Evolutionary conservation across 2,888 invertebrate species (phyloP), one percentile per base, ranked within the genome.

Genomic region (Drosophila rellima): DNA sequence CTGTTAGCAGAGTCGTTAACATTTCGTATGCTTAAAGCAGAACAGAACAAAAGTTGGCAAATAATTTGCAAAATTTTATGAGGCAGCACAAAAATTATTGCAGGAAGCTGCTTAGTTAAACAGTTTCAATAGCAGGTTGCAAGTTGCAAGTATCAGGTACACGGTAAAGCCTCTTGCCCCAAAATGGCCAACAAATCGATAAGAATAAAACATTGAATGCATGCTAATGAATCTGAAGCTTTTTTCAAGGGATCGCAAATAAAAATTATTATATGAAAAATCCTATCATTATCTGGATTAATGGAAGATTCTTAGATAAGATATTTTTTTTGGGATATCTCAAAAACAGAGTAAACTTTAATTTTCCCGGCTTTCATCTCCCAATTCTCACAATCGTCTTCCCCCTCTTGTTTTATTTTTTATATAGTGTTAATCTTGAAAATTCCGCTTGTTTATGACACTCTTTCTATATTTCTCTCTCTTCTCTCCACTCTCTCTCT

Each of bases 31-130:
- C 76, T 74, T 70, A 63, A 77, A 77, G 77, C 70, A 76, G 74
- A 68, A 79, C 59, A 75, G 50, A 79, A 76, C 70, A 81, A 86
- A 83, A 87, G 71, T 78, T 83, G 67, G 86, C 80, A 81, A 88
- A 85, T 85, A 88, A 85, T 83, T 76, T 85, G 78, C 81, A 74
- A 86, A 79, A 64, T 85, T 85, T 85, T 85, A 85, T 70, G 85
- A 73, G 86, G 75, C 80, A 71, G 72, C 71, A 35, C 57, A 61
- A 51, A 72, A 72, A 70, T 71, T 70, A 73, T 74, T 77, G 63
- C 74, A 78, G 76, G 83, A 85, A 70, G 80, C 74, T 73, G 82
- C 64, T 82, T 76, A 82, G 66, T 60, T 78, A 70, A 79, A 71
- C 71, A 82, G 82, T 77, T 78, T 75, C 45, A 50, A 45, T 57